These are phyloP conservation scores for Bombus soroeensis DNA, from an alignment of 1,140 invertebrate species.

Conservation along the genomic window DNA sequence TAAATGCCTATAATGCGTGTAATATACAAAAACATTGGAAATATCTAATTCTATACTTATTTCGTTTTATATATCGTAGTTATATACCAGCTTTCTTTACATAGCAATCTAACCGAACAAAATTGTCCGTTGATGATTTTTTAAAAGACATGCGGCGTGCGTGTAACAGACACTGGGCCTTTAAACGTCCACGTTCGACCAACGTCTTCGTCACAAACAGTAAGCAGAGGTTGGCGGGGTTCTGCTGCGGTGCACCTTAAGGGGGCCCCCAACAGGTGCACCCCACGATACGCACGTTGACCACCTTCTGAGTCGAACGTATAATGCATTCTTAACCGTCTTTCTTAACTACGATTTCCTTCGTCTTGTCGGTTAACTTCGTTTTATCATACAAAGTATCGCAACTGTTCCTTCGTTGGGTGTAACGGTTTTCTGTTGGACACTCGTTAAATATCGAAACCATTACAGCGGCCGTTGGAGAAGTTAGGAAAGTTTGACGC, in stretches of 20 bases:
- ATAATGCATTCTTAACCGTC: slow-evolving; percentile 63
- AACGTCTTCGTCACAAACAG: slow-evolving; percentile 71
- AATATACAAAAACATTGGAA: neutral
- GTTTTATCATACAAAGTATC: slow-evolving; percentile 48
- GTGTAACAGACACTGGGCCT: slow-evolving; percentile 52
- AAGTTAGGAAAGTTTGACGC: slow-evolving; percentile 37
- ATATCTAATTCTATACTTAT: neutral
- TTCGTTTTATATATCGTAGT: neutral
- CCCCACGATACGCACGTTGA: slow-evolving; percentile 43
- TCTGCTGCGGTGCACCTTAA: slow-evolving; percentile 40
- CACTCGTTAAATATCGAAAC: slow-evolving; percentile 28
- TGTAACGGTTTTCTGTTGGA: slow-evolving; percentile 43
- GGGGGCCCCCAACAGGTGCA: slow-evolving; percentile 73
- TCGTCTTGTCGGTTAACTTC: slow-evolving; percentile 32
- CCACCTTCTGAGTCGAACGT: slow-evolving; percentile 62
- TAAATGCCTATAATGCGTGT: no score
- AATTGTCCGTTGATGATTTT: neutral
- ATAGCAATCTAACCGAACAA: neutral
- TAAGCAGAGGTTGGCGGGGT: neutral
- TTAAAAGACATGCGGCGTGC: slow-evolving; percentile 32
- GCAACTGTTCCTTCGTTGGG: slow-evolving; percentile 23
- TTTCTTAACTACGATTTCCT: slow-evolving; percentile 15
- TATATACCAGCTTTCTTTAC: neutral
- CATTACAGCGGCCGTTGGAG: slow-evolving; percentile 7
- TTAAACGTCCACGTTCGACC: slow-evolving; percentile 59